Conservation (phyloP, 2,888 invertebrate genomes). For the Hoplodrina ambigua region DNA sequence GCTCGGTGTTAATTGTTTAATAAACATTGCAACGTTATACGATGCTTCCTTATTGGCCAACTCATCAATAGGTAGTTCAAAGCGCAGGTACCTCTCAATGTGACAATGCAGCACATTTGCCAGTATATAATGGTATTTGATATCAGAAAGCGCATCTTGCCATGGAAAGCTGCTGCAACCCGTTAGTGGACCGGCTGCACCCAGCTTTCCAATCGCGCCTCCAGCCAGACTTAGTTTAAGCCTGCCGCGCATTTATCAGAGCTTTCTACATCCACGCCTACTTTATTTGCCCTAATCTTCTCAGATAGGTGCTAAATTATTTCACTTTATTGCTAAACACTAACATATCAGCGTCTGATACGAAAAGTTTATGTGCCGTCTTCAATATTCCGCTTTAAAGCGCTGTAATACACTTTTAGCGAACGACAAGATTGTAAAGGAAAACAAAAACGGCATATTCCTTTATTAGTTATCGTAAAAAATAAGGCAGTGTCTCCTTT, state of each 20-base stretch:
- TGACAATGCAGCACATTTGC: slow-evolving; percentile 67
- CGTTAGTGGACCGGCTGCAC: slow-evolving; percentile 80
- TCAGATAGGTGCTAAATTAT: slow-evolving; percentile 41
- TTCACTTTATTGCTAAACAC: slow-evolving; percentile 39
- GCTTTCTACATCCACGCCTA: slow-evolving; percentile 78
- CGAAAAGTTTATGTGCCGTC: slow-evolving; percentile 9
- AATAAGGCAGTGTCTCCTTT: slow-evolving; percentile 6
- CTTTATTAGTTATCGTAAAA: slow-evolving; percentile 18
- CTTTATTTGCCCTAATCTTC: slow-evolving; percentile 58
- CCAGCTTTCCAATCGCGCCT: slow-evolving; percentile 85
- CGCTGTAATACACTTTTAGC: not conserved
- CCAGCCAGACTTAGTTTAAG: slow-evolving; percentile 69
- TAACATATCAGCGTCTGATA: slow-evolving; percentile 21
- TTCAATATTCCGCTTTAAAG: slow-evolving; percentile 9
- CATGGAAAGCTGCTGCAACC: slow-evolving; percentile 83
- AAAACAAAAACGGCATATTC: slow-evolving; percentile 16
- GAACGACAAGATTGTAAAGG: slow-evolving; percentile 3
- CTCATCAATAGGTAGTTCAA: slow-evolving; percentile 5
- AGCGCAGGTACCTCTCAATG: slow-evolving; percentile 56
- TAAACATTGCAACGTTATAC: not conserved
- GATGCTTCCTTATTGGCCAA: not conserved
- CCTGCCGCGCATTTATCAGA: slow-evolving; percentile 75
- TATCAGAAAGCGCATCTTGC: slow-evolving; percentile 85
- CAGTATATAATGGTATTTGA: slow-evolving; percentile 69
- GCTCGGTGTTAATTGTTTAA: slow-evolving; percentile 21